Conservation (phyloP, 2,888 invertebrate species). For the Acleris literana region DNA sequence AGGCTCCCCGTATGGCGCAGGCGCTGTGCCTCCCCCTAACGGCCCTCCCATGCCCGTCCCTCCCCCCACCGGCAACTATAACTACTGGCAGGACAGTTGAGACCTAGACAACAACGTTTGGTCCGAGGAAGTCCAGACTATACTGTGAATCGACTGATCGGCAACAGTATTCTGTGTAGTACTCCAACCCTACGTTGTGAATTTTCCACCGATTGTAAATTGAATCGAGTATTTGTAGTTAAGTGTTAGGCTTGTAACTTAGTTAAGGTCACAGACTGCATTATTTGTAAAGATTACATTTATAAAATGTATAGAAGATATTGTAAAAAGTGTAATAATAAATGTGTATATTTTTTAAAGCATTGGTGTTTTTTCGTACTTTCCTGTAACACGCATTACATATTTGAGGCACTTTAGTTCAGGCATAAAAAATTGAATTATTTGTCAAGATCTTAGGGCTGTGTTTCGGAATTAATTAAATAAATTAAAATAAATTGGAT, state of each 20-base stretch:
- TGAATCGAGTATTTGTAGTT: conserved; percentile 15
- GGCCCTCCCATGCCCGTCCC: conserved; percentile 71
- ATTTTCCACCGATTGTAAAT: conserved; percentile 26
- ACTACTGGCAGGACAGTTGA: conserved; percentile 81
- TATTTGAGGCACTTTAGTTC: too few relatives aligned
- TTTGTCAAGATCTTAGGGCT: too few relatives aligned
- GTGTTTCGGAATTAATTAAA: too few relatives aligned
- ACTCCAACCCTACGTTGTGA: conserved; percentile 15
- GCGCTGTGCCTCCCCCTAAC: conserved; percentile 57
- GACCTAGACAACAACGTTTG: conserved; percentile 56
- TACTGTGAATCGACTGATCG: conserved; percentile 18
- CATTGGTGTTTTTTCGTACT: not conserved
- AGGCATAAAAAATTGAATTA: too few relatives aligned
- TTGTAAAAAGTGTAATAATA: conserved; percentile 23
- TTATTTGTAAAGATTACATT: conserved; percentile 59
- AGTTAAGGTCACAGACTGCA: conserved; percentile 59
- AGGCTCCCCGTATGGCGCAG: conserved; percentile 68
- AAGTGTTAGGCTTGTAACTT: conserved; percentile 17
- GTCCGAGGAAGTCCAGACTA: conserved; percentile 33
- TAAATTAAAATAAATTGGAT: too few relatives aligned
- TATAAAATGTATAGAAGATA: conserved; percentile 67
- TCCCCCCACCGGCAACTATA: conserved; percentile 70
- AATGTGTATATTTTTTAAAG: conserved; percentile 26
- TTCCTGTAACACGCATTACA: not conserved
- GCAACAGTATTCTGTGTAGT: conserved; percentile 6